Evolutionary conservation across 2,113 vertebrate genomes (phyloP).

Genomic region (Abramis brama): DNA sequence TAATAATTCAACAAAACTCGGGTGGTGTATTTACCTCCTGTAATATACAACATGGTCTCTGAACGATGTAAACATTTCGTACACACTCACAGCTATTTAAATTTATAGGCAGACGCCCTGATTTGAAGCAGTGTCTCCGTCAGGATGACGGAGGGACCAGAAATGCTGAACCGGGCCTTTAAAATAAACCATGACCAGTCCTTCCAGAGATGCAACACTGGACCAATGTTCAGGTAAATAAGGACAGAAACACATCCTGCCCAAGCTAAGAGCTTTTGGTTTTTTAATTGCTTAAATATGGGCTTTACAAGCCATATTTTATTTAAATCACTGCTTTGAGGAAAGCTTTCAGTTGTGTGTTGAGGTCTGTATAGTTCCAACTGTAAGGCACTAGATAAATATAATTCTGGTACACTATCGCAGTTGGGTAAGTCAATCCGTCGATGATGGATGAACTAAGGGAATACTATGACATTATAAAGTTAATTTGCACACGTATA

Average conservation of each 20-base stretch:
- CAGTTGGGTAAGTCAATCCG: conserved; percentile 3
- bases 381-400: conserved; percentile 28
- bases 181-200: neutral
- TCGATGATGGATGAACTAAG: neutral
- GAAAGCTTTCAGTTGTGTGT: conserved; percentile 22
- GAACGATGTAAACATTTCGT: conserved; percentile 59
- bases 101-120: conserved; percentile 12
- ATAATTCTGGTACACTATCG: neutral
- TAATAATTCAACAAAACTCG: conserved; percentile 42
- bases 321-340: conserved; percentile 46
- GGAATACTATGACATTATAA: neutral
- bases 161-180: neutral
- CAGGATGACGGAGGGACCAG: neutral
- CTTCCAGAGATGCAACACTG: conserved; percentile 38
- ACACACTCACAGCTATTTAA: conserved; percentile 53
- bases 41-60: conserved; percentile 47
- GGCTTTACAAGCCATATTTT: conserved; percentile 14
- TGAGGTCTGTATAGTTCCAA: conserved; percentile 28
- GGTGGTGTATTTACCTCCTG: conserved; percentile 44
- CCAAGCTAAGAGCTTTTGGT: conserved; percentile 44
- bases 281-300: conserved; percentile 43
- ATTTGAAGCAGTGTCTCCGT: neutral
- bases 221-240: conserved; percentile 21
- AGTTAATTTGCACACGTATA: neutral
- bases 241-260: neutral